Conservation (phyloP, 2,888 invertebrate genomes). For the Apomyelois bistriatella region DNA sequence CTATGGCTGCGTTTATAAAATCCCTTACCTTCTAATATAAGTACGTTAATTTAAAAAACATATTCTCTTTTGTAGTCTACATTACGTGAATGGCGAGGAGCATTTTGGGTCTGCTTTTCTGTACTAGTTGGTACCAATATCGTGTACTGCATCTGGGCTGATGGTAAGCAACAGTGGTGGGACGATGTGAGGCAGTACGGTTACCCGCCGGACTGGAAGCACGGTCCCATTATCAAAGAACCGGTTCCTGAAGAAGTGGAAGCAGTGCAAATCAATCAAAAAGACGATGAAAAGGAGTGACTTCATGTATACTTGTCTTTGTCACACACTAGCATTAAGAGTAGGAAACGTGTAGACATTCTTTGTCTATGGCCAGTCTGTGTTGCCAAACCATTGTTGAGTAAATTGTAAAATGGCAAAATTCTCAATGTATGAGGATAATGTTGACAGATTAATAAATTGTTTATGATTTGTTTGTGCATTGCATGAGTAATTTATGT, state of each 20-base stretch:
- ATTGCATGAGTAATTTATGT: background rate
- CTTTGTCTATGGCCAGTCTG: conserved; percentile 4
- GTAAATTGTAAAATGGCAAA: background rate
- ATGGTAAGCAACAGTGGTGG: conserved; percentile 87
- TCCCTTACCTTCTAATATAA: no score
- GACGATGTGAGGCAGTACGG: conserved; percentile 79
- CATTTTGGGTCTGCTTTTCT: conserved; percentile 86
- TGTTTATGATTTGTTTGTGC: background rate
- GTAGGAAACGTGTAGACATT: background rate
- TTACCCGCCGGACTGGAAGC: conserved; percentile 63
- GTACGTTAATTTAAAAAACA: no score
- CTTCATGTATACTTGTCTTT: conserved; percentile 17
- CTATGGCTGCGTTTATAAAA: no score
- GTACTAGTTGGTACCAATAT: conserved; percentile 82
- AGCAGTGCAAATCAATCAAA: conserved; percentile 34
- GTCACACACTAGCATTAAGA: background rate
- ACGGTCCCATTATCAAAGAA: conserved; percentile 51
- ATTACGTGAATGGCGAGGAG: conserved; percentile 75
- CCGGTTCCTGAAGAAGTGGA: conserved; percentile 44
- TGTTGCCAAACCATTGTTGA: background rate
- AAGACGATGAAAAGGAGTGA: conserved; percentile 36
- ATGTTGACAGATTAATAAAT: background rate
- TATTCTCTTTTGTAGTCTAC: conserved; percentile 48
- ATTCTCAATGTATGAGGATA: background rate
- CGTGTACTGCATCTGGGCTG: conserved; percentile 83